phyloP scores from a whole-genome alignment of 2,113 vertebrate genomes.

The Larimichthys polyactis region DNA sequence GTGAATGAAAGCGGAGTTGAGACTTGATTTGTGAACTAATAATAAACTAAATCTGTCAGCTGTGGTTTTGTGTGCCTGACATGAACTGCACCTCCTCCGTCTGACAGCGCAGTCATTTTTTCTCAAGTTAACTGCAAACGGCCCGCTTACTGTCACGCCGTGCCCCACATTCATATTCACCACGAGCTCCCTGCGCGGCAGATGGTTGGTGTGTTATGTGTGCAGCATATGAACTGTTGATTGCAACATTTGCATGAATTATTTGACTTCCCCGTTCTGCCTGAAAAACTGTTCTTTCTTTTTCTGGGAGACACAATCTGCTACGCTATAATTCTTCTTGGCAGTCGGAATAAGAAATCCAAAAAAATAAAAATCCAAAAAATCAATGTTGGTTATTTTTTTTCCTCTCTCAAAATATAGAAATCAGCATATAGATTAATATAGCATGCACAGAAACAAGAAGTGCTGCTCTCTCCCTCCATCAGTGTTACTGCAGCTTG shows the following conservation, averaged over 20 bases:
- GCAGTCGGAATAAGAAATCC: slow-evolving; percentile 39
- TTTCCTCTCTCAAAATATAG: not conserved
- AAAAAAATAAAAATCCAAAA: not conserved
- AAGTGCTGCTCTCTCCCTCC: not conserved
- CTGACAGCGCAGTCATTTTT: slow-evolving; percentile 24
- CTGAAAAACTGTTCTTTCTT: slow-evolving; percentile 31
- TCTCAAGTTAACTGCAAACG: slow-evolving; percentile 40
- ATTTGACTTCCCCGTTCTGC: slow-evolving; percentile 67
- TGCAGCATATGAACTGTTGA: slow-evolving; percentile 74
- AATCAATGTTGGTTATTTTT: not conserved
- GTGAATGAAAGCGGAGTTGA: slow-evolving; percentile 27
- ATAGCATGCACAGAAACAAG: not conserved
- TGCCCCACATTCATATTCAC: slow-evolving; percentile 55
- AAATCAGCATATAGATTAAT: slow-evolving; percentile 2
- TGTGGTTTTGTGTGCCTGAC: slow-evolving; percentile 21
- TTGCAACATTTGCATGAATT: slow-evolving; percentile 79
- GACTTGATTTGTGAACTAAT: not conserved
- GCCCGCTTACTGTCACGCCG: slow-evolving; percentile 3
- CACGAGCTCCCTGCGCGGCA: slow-evolving; percentile 32
- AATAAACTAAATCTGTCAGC: slow-evolving; percentile 40
- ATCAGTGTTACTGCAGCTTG: not conserved
- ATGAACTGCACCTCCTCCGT: not conserved
- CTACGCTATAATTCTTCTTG: slow-evolving; percentile 48
- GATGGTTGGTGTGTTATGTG: slow-evolving; percentile 69
- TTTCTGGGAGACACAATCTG: slow-evolving; percentile 61